phyloP scores from a whole-genome alignment of 2,113 vertebrate genomes.

The Lepidothrix coronata region DNA sequence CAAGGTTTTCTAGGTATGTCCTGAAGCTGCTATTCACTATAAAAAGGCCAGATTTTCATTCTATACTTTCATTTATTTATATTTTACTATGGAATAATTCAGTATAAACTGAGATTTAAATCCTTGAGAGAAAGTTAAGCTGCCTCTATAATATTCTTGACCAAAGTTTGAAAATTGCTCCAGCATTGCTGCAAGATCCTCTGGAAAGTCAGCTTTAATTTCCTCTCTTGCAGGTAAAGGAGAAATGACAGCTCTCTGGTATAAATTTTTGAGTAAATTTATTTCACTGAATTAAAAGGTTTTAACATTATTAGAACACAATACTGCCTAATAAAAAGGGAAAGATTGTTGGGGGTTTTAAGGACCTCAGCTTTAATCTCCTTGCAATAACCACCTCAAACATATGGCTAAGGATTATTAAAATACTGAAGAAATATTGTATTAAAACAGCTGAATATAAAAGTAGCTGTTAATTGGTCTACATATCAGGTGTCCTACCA shows the following conservation, averaged over 20 bases:
- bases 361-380: conserved; percentile 16
- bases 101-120: not conserved
- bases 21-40: not conserved
- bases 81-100: not conserved
- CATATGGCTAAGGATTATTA: conserved; percentile 17
- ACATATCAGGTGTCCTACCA: not conserved
- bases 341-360: not conserved
- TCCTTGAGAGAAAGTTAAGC: not conserved
- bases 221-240: not conserved
- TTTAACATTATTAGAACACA: conserved; percentile 25
- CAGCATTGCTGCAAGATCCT: not conserved
- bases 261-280: conserved; percentile 46
- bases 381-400: conserved; percentile 32
- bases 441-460: not conserved
- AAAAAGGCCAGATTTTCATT: not conserved
- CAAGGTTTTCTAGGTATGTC: not conserved
- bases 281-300: conserved; percentile 47
- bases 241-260: not conserved
- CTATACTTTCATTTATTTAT: not conserved
- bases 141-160: not conserved
- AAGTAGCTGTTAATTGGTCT: not conserved
- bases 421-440: not conserved
- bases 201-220: conserved; percentile 40
- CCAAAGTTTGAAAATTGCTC: not conserved
- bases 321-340: conserved; percentile 21